These are phyloP conservation scores for Caenorhabditis drosophilae DNA, from an alignment of 2,888 invertebrate species.

Conservation along the genomic window DNA sequence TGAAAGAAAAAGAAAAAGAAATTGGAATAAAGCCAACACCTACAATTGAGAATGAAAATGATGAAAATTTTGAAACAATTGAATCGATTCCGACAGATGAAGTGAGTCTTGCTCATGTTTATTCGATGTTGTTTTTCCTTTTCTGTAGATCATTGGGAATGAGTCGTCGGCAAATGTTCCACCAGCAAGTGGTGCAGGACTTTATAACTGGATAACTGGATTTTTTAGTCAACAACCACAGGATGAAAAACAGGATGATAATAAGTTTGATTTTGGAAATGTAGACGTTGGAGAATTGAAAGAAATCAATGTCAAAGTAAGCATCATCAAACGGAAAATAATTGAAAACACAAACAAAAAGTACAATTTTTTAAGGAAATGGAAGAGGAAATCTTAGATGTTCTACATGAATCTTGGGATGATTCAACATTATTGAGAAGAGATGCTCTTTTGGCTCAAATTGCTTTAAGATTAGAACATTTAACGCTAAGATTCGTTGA, in stretches of 20 bases:
- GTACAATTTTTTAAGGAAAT: conserved; percentile 37
- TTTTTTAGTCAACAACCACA: conserved; percentile 48
- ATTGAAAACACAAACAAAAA: background rate
- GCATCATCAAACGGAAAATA: background rate
- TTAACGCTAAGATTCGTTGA: conserved; percentile 64
- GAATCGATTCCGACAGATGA: conserved; percentile 20
- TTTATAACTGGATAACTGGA: conserved; percentile 62
- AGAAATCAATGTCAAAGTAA: conserved; percentile 33
- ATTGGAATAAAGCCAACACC: conserved; percentile 20
- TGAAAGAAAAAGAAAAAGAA: conserved; percentile 47
- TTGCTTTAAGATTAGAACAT: conserved; percentile 58
- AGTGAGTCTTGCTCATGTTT: no score
- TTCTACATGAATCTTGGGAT: conserved; percentile 67
- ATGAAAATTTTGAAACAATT: conserved; percentile 35
- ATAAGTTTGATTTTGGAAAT: conserved; percentile 41
- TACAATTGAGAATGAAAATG: conserved; percentile 3
- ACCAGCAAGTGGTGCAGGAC: conserved; percentile 41
- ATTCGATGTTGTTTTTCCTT: no score
- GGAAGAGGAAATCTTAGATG: conserved; percentile 66
- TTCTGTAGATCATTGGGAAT: no score
- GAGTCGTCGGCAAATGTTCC: conserved; percentile 2
- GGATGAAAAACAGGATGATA: conserved; percentile 29
- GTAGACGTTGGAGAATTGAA: conserved; percentile 37
- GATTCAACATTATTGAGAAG: conserved; percentile 65
- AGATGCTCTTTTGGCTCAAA: conserved; percentile 64